Percentiles rank a stretch among this genome's conserved stretches.
Conservation (phyloP, 2,888 invertebrate genomes). For the Lycophotia porphyrea region DNA sequence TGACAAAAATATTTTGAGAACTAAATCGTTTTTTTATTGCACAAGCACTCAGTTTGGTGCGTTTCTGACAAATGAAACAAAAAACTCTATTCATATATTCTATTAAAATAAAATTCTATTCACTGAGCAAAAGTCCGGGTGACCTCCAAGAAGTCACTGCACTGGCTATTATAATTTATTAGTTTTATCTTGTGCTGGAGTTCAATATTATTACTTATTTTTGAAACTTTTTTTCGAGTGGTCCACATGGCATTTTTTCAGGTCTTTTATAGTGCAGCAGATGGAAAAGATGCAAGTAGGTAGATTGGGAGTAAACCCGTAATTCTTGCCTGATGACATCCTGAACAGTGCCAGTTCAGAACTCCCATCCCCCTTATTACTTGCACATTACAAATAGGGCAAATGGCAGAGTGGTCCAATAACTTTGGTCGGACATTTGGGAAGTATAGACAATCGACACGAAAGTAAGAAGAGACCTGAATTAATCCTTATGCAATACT, state of each 20-base stretch:
- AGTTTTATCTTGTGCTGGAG: neutral
- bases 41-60: constrained; percentile 20
- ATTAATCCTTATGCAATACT: neutral
- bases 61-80: constrained; percentile 21
- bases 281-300: neutral
- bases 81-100: too few species aligned
- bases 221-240: neutral
- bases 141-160: constrained; percentile 34
- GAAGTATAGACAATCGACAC: neutral
- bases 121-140: neutral
- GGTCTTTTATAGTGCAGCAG: neutral
- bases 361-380: neutral
- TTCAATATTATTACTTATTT: neutral
- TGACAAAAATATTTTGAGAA: neutral
- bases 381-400: neutral
- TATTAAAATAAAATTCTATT: too few species aligned
- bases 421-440: neutral
- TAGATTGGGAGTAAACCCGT: neutral
- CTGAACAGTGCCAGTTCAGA: neutral
- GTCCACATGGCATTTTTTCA: neutral
- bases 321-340: neutral
- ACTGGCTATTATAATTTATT: neutral
- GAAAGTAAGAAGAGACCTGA: neutral
- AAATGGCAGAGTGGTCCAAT: neutral
- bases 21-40: neutral